A percentile compares a stretch with the other conserved stretches of the same genome.
These are phyloP conservation scores for Anneissia japonica DNA, from an alignment of 35 echinoderm and acorn worm species.

Conservation along the genomic window DNA sequence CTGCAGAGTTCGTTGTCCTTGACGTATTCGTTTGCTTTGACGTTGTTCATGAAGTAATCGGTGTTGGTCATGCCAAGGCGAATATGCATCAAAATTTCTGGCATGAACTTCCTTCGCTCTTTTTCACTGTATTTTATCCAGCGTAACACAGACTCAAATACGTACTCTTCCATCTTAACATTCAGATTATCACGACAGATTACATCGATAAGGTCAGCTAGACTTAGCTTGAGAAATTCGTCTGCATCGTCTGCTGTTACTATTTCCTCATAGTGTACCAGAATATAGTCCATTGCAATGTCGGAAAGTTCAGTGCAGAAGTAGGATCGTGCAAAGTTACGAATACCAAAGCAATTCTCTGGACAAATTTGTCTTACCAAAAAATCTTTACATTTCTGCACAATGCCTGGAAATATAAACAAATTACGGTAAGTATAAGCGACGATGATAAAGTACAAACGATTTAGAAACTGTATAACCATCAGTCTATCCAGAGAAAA, in stretches of 20 bases:
- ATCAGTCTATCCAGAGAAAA: background rate
- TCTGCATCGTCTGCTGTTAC: slow-evolving; percentile 16
- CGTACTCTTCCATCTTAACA: slow-evolving; percentile 97
- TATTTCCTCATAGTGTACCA: slow-evolving; percentile 88
- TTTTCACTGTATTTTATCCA: slow-evolving; percentile 68
- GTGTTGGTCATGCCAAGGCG: slow-evolving; percentile 97
- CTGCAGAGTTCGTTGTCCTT: slow-evolving; percentile 61
- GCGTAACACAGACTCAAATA: slow-evolving; percentile 75
- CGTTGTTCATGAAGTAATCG: slow-evolving; percentile 97
- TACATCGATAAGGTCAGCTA: slow-evolving; percentile 70
- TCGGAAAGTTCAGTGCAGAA: slow-evolving; percentile 67
- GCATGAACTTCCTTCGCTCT: slow-evolving; percentile 36
- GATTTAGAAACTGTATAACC: background rate
- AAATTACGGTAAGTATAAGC: background rate
- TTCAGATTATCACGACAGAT: slow-evolving; percentile 69
- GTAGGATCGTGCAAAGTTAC: slow-evolving; percentile 76
- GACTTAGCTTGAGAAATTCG: slow-evolving; percentile 61
- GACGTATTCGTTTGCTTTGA: slow-evolving; percentile 69
- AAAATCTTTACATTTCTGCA: slow-evolving; percentile 62
- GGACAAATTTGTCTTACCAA: slow-evolving; percentile 52
- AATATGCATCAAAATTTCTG: slow-evolving; percentile 57
- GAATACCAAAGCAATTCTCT: slow-evolving; percentile 78
- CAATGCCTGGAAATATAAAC: slow-evolving; percentile 40
- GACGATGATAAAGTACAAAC: background rate
- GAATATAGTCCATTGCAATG: slow-evolving; percentile 54